Conservation (phyloP, 2,888 invertebrate genomes). For the Hypomecis atomaria region DNA sequence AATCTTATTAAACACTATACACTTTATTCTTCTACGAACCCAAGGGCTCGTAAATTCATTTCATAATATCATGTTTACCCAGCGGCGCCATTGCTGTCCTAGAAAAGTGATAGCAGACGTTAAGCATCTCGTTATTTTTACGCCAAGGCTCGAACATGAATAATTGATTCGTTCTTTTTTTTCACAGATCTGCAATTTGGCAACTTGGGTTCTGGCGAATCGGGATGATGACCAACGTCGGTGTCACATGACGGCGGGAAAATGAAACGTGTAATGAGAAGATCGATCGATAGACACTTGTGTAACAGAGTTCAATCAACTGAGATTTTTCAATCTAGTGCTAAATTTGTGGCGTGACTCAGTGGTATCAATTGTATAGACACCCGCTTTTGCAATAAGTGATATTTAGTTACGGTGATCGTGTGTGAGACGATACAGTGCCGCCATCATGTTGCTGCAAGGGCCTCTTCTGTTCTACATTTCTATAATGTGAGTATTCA, state of each 20-base stretch:
- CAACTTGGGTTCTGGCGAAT: constrained; percentile 34
- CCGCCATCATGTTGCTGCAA: constrained; percentile 60
- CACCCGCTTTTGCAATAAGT: constrained; percentile 52
- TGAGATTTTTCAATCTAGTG: constrained; percentile 52
- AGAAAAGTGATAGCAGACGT: constrained; percentile 46
- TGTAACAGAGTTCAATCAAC: constrained; percentile 52
- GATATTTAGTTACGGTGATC: constrained; percentile 59
- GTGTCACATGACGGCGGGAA: constrained; percentile 60
- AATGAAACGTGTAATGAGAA: constrained; percentile 42
- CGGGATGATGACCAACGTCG: constrained; percentile 58
- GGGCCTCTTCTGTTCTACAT: constrained; percentile 63
- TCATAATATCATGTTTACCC: constrained; percentile 47
- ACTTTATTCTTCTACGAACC: constrained; percentile 31
- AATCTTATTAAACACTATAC: constrained; percentile 29
- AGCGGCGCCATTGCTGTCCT: constrained; percentile 49
- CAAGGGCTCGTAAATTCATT: constrained; percentile 39
- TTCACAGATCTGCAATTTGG: constrained; percentile 58
- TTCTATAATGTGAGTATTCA: constrained; percentile 70
- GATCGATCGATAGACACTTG: constrained; percentile 41
- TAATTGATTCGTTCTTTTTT: constrained; percentile 51
- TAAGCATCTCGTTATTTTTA: constrained; percentile 50
- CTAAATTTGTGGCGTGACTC: constrained; percentile 58
- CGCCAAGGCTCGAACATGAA: constrained; percentile 39
- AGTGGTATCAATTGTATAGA: constrained; percentile 50
- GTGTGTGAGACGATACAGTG: constrained; percentile 56